Base-by-base conservation (phyloP, 2,797 vertebrate genomes). In the Mionectes olivaceus region DNA sequence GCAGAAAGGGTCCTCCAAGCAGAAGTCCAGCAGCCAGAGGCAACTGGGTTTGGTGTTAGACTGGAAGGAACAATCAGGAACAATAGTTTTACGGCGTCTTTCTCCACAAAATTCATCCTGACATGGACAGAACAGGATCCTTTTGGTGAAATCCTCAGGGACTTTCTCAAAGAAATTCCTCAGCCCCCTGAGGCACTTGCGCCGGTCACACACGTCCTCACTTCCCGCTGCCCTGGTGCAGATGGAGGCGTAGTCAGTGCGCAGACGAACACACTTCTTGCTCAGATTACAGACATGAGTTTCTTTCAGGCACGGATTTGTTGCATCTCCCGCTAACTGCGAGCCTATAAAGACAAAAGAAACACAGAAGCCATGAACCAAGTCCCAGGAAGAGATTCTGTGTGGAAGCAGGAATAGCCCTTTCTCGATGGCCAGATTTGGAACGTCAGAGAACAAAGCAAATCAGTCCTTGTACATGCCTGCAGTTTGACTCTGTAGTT, bases 61-160 rank as follows among this genome's bases (percentile, higher is more conserved):
- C 76, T 99, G 98, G 92, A 98, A 99, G 33, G 99, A 99, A 74
- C 99, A 99, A 76, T 98, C 98, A 0, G 99, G 99, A 14, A 99
- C 99, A 5, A 99, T 99, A 95, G 99, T 99, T 91, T 99, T 99
- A 89, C 99, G 98, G 44, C 99, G 97, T 44, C 99, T 98, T 95
- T 99, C 99, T 10, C 99, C 99, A 60, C 99, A 99, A 90, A 98
- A 71, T 22, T 96, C 97, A 95, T 99, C 98, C 2, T 98, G 97
- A 64, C 99, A 99, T 1, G 99, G 98, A 81, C 99, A 99, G 97
- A 99, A 99, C 17, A 99, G 98, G 59, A 99, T 96, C 4, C 98
- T 98, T 80, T 99, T 98, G 81, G 99, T 99, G 93, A 99, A 99
- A 81, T 98, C 98, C 96, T 98, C 98, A 0, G 98, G 98, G 7